Percentiles rank a stretch among this genome's conserved stretches.
phyloP scores from a whole-genome alignment of 2,888 invertebrate species.

The Villa cingulata region DNA sequence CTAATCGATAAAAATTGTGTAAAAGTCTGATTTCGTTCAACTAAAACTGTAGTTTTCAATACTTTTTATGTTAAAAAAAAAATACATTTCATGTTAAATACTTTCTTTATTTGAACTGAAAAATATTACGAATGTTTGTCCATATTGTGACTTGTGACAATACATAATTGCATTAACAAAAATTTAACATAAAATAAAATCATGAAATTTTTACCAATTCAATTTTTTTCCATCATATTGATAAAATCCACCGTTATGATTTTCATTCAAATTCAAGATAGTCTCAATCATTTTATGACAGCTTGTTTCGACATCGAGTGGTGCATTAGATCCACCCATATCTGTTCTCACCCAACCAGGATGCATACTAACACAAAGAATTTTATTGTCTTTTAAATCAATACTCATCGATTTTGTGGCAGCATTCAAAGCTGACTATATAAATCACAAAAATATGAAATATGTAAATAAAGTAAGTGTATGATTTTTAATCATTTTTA shows the following conservation, averaged over 20 bases:
- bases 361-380: slow-evolving; percentile 62
- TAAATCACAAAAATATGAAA: slow-evolving; percentile 20
- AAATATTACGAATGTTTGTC: too few relatives aligned
- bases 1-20: too few relatives aligned
- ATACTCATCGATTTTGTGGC: slow-evolving; percentile 72
- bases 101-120: too few relatives aligned
- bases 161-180: too few relatives aligned
- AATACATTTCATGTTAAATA: too few relatives aligned
- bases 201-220: slow-evolving; percentile 47
- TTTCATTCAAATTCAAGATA: slow-evolving; percentile 45
- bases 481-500: too few relatives aligned
- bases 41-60: too few relatives aligned
- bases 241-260: slow-evolving; percentile 61
- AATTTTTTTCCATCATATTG: slow-evolving; percentile 62
- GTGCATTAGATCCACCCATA: slow-evolving; percentile 74
- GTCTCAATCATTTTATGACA: slow-evolving; percentile 51
- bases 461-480: neutral
- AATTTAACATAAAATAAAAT: too few relatives aligned
- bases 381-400: slow-evolving; percentile 61
- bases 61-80: too few relatives aligned
- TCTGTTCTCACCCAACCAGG: slow-evolving; percentile 89
- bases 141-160: too few relatives aligned
- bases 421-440: slow-evolving; percentile 70
- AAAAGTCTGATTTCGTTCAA: too few relatives aligned
- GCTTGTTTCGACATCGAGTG: slow-evolving; percentile 55